phyloP scores from a whole-genome alignment of 2,113 vertebrate genomes.

The Terrapene triunguis region DNA sequence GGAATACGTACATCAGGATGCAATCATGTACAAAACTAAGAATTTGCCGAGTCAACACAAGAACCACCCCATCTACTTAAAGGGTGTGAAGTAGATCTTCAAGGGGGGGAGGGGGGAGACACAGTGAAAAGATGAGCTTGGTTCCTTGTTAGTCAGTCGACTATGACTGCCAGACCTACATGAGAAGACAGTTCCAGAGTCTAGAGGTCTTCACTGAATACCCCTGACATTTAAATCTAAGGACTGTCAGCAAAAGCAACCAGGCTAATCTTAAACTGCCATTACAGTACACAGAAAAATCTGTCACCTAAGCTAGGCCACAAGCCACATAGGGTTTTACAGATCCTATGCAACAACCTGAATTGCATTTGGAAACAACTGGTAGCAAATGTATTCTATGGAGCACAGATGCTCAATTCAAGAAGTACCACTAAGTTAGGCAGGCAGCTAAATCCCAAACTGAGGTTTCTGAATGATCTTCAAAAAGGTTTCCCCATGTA shows the following conservation, averaged over 20 bases:
- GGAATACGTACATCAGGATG: neutral
- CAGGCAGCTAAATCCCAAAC: neutral
- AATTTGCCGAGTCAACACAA: neutral
- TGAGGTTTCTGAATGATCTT: neutral
- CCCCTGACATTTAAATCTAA: neutral
- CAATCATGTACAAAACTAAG: neutral
- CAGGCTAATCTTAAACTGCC: neutral
- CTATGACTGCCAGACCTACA: neutral
- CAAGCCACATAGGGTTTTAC: neutral
- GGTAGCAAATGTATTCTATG: neutral
- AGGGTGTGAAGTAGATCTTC: neutral
- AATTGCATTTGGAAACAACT: neutral
- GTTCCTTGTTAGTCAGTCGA: accelerated
- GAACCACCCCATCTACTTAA: neutral
- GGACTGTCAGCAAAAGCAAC: neutral
- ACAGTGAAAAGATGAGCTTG: neutral
- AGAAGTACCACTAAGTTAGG: neutral
- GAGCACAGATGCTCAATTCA: neutral
- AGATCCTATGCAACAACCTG: neutral
- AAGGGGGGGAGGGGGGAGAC: too few species aligned
- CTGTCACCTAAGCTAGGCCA: neutral
- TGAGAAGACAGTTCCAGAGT: neutral
- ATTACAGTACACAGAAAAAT: neutral
- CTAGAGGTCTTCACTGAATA: neutral
- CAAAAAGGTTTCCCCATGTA: constrained; percentile 1